These are phyloP conservation scores for Aricia artaxerxes DNA, from an alignment of 2,888 invertebrate species.

Conservation along the genomic window DNA sequence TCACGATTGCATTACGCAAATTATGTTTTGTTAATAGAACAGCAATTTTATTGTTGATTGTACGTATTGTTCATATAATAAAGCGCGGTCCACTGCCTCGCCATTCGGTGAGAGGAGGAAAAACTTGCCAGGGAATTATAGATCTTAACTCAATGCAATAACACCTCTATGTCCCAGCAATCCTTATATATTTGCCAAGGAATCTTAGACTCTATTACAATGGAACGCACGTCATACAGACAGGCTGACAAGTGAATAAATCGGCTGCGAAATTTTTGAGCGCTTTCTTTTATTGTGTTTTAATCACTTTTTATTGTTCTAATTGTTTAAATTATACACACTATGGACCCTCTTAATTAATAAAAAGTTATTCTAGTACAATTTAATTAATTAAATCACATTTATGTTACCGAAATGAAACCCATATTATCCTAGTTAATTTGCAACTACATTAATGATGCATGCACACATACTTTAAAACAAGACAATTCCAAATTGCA, in stretches of 20 bases:
- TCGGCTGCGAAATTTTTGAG: constrained; percentile 41
- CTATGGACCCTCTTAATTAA: not conserved
- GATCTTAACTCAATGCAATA: not conserved
- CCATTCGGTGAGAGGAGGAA: constrained; percentile 35
- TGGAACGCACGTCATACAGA: not conserved
- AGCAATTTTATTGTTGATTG: constrained; percentile 37
- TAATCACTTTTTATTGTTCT: constrained; percentile 11
- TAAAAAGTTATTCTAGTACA: no score
- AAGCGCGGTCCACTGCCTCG: constrained; percentile 58
- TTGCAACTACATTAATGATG: no score
- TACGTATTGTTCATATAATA: constrained; percentile 60
- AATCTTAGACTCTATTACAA: constrained; percentile 11
- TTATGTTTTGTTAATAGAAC: not conserved
- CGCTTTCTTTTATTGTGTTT: constrained; percentile 52
- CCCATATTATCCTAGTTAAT: no score
- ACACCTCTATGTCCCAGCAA: not conserved
- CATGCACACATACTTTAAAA: no score
- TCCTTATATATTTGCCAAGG: not conserved
- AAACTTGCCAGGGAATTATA: not conserved
- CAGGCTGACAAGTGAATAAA: constrained; percentile 37
- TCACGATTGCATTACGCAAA: constrained; percentile 3
- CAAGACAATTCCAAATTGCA: no score
- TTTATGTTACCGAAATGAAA: no score
- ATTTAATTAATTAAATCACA: no score
- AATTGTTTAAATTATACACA: constrained; percentile 5